Evolutionary conservation across 2,797 vertebrate species (phyloP), one percentile per base, ranked within the genome.

Genomic region (Lindbergichthys nudifrons): DNA sequence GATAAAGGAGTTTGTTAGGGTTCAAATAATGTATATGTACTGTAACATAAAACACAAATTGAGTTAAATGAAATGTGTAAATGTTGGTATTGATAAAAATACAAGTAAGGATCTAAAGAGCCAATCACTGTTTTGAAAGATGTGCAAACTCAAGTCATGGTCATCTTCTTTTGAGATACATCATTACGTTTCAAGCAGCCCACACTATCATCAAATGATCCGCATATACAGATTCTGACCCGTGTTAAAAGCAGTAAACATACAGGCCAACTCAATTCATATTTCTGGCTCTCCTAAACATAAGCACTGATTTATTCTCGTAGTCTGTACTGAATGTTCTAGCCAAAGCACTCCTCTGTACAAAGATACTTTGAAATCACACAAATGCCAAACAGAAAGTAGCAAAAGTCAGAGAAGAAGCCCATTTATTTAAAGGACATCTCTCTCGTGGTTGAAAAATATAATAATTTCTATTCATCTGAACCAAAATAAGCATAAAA

Each of bases 401-500:
- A 66, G 65, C 14, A 45, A 30, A 80, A 43, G 32, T 82, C 84
- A 42, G 50, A 71, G 8, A 73, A 42, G 45, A 74, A 63, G 23
- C 21, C 3, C 3, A 8, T 61, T 73, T 88, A 72, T 86, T 90
- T 84, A 59, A 1, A 7, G 57, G 70, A 77, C 65, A 75, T 82
- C 23, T 66, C 32, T 68, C 65, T 62, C 7, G 2, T 16, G 74
- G 57, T 87, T 86, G 60, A 85, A 88, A 90, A 81, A 83, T 71
- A 53, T 56, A 81, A 18, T 42, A 65, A 81, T 83, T 89, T 87
- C 65, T 88, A 91, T 91, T 89, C 90, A 91, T 92, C 86, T 85
- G 73, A 83, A 80, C 84, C 76, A 84, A 91, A 93, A 92, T 88
- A 89, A 84, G 83, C 79, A 87, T 87, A 88, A 87, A 88, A 88